Evolutionary conservation across 1,140 invertebrate species (phyloP).

Genomic region (Teleopsis dalmanni): DNA sequence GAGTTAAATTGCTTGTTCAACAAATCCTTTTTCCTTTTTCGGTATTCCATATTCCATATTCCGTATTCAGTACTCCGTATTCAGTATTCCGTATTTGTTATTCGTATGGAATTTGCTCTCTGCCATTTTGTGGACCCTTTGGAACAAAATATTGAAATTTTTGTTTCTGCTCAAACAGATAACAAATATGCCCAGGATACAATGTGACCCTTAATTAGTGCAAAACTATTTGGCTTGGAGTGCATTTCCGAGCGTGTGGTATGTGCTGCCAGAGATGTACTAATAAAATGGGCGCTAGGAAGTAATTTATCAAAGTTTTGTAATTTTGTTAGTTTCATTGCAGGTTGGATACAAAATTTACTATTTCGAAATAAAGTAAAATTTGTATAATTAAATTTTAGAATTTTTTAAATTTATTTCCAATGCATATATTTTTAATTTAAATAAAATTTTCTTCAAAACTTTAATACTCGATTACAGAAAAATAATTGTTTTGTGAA

Average conservation of each 20-base stretch:
- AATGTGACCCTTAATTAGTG: conserved; percentile 42
- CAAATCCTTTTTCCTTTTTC: too few species aligned
- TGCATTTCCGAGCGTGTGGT: not conserved
- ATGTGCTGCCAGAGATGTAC: not conserved
- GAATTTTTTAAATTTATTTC: not conserved
- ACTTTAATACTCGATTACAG: not conserved
- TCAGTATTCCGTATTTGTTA: not conserved
- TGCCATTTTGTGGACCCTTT: too few species aligned
- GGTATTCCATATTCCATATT: too few species aligned
- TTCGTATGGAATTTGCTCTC: not conserved
- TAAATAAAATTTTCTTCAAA: not conserved
- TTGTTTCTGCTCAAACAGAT: conserved; percentile 19
- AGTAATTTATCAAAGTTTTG: conserved; percentile 44
- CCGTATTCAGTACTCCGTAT: not conserved
- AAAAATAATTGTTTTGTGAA: not conserved
- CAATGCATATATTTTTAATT: not conserved
- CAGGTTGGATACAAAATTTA: not conserved
- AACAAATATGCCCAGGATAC: conserved; percentile 41
- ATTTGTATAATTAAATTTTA: not conserved
- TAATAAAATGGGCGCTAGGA: conserved; percentile 38
- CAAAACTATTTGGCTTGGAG: conserved; percentile 19
- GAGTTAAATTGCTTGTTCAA: not conserved
- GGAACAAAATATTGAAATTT: not conserved
- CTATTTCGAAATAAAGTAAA: not conserved
- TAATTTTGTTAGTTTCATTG: conserved; percentile 40